A percentile compares a stretch with the other conserved stretches of the same genome.
These are phyloP conservation scores for Epinotia brunnichana DNA, from an alignment of 2,888 invertebrate genomes.

Conservation along the genomic window DNA sequence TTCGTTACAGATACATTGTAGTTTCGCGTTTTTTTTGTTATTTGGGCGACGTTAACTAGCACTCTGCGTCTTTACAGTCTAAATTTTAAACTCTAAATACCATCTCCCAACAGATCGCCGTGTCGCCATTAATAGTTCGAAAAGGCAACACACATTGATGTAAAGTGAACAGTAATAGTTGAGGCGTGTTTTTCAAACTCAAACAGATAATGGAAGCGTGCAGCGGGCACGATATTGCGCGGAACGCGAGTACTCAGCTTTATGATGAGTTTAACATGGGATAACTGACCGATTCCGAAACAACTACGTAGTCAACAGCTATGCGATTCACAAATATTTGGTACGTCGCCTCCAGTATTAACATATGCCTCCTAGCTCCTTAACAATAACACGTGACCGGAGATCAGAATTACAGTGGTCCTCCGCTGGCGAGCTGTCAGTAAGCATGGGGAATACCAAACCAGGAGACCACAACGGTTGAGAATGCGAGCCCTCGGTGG, in stretches of 20 bases:
- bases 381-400: neutral
- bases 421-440: neutral
- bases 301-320: too few relatives aligned
- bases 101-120: too few relatives aligned
- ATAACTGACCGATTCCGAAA: slow-evolving; percentile 1
- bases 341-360: neutral
- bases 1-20: too few relatives aligned
- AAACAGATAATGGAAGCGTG: slow-evolving; percentile 13
- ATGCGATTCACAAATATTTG: neutral
- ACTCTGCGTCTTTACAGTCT: too few relatives aligned
- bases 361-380: neutral
- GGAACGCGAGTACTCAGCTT: slow-evolving; percentile 4
- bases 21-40: too few relatives aligned
- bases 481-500: neutral
- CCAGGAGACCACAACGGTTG: neutral
- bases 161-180: slow-evolving; percentile 7
- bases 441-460: too few relatives aligned
- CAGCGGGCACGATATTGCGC: slow-evolving; percentile 8
- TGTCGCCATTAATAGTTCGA: neutral
- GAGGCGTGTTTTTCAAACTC: slow-evolving; percentile 23
- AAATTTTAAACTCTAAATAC: too few relatives aligned
- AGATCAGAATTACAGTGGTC: neutral
- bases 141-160: slow-evolving; percentile 20
- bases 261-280: slow-evolving; percentile 5
- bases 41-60: too few relatives aligned